Conservation (phyloP, 2,888 invertebrate genomes). For the Thymelicus sylvestris region DNA sequence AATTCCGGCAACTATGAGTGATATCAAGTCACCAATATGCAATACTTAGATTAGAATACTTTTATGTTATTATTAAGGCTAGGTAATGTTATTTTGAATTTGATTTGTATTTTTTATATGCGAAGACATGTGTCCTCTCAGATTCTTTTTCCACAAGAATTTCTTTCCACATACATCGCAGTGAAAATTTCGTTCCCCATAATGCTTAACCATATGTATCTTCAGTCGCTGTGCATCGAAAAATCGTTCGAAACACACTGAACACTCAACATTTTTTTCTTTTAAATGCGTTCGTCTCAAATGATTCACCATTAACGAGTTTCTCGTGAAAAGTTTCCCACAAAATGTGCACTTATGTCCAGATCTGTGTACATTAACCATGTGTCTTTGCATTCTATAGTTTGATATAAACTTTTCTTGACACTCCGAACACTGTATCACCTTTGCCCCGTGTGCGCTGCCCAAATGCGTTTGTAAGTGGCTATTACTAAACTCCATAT, state of each 20-base stretch:
- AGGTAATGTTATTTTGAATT: conserved; percentile 3
- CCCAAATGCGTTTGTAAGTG: conserved; percentile 61
- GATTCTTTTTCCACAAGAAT: conserved; percentile 83
- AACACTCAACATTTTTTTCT: conserved; percentile 69
- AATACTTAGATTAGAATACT: neutral
- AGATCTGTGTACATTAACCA: conserved; percentile 56
- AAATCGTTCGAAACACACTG: conserved; percentile 63
- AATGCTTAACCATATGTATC: conserved; percentile 78
- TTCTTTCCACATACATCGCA: conserved; percentile 85
- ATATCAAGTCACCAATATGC: neutral
- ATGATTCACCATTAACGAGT: conserved; percentile 67
- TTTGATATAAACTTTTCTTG: conserved; percentile 63
- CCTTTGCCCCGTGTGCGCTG: conserved; percentile 58
- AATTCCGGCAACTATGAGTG: neutral
- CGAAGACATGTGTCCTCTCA: conserved; percentile 80
- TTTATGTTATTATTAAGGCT: neutral
- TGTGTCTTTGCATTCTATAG: conserved; percentile 64
- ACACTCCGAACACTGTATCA: conserved; percentile 61
- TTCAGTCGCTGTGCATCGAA: conserved; percentile 64
- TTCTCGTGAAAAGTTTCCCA: conserved; percentile 61
- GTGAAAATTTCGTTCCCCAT: conserved; percentile 78
- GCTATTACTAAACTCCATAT: conserved; percentile 52
- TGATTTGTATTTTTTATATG: conserved; percentile 52
- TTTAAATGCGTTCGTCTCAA: conserved; percentile 65
- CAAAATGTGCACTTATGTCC: conserved; percentile 69